phyloP scores from a whole-genome alignment of 1,140 invertebrate genomes.

The Pogonomyrmex barbatus region DNA sequence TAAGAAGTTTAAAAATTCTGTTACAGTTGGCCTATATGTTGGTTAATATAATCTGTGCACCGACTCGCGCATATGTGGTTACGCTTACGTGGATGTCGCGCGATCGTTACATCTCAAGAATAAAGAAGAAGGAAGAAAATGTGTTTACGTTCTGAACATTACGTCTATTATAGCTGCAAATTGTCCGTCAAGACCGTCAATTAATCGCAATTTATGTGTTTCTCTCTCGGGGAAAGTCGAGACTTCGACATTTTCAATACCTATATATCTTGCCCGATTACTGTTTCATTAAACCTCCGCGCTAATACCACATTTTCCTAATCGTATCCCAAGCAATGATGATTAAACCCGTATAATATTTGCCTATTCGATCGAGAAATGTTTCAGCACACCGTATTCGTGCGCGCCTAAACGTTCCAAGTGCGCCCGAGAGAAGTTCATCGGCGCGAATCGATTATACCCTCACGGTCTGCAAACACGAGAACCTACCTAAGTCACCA shows the following conservation, averaged over 20 bases:
- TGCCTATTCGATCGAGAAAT: background rate
- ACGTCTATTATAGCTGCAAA: background rate
- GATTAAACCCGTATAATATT: conserved; percentile 20
- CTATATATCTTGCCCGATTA: background rate
- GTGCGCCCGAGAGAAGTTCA: conserved; percentile 20
- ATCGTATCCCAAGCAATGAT: background rate
- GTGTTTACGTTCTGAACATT: background rate
- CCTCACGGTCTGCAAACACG: conserved; percentile 53
- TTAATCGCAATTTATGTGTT: background rate
- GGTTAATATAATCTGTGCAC: background rate
- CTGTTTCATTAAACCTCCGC: too few species aligned
- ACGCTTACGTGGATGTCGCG: background rate
- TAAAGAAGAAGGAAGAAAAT: background rate
- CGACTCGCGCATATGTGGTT: background rate
- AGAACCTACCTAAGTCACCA: conserved; percentile 40
- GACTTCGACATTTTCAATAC: background rate
- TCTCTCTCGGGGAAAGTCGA: background rate
- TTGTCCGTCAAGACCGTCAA: background rate
- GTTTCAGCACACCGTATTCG: background rate
- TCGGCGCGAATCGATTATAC: conserved; percentile 51
- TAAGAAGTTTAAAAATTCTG: background rate
- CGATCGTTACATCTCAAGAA: background rate
- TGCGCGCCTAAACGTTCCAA: background rate
- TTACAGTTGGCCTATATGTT: background rate
- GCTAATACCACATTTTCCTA: background rate